Conservation (phyloP, 2,888 invertebrate genomes). For the Chromoteleia sp. region DNA sequence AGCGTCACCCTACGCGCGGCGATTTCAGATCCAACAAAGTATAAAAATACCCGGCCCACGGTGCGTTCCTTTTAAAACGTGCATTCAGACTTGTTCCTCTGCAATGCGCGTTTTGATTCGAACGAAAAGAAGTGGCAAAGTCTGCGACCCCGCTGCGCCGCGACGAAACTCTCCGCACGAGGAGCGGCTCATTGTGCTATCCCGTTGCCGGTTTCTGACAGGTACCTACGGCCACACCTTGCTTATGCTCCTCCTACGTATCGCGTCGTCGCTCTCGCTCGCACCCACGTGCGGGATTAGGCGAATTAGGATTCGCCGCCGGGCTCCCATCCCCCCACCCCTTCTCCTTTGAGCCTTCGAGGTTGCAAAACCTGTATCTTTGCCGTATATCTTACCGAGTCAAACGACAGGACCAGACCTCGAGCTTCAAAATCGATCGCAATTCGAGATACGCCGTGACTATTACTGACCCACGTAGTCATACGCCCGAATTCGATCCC, state of each 20-base stretch:
- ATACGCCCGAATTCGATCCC: slow-evolving; percentile 46
- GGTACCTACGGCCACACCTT: slow-evolving; percentile 75
- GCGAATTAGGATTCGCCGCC: slow-evolving; percentile 72
- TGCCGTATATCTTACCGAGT: slow-evolving; percentile 70
- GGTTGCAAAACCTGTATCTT: slow-evolving; percentile 73
- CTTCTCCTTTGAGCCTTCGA: slow-evolving; percentile 48
- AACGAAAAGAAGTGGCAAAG: slow-evolving; percentile 72
- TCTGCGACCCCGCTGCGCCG: slow-evolving; percentile 75
- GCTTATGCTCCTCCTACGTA: slow-evolving; percentile 76
- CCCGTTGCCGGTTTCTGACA: slow-evolving; percentile 78
- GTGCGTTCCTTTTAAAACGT: slow-evolving; percentile 40
- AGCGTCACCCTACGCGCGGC: background rate
- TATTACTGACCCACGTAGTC: slow-evolving; percentile 67
- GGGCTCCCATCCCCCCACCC: slow-evolving; percentile 41
- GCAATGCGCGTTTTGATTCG: slow-evolving; percentile 57
- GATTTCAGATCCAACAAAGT: slow-evolving; percentile 27
- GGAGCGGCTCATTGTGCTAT: slow-evolving; percentile 76
- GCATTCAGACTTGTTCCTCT: slow-evolving; percentile 44
- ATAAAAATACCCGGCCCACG: slow-evolving; percentile 37
- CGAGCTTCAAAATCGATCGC: slow-evolving; percentile 71
- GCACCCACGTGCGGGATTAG: slow-evolving; percentile 74
- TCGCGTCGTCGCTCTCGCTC: slow-evolving; percentile 53
- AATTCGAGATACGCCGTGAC: slow-evolving; percentile 68
- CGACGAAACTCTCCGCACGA: slow-evolving; percentile 77
- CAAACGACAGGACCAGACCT: slow-evolving; percentile 69